These are phyloP conservation scores for Bombyx mandarina DNA, from an alignment of 1,140 invertebrate genomes.

Conservation along the genomic window DNA sequence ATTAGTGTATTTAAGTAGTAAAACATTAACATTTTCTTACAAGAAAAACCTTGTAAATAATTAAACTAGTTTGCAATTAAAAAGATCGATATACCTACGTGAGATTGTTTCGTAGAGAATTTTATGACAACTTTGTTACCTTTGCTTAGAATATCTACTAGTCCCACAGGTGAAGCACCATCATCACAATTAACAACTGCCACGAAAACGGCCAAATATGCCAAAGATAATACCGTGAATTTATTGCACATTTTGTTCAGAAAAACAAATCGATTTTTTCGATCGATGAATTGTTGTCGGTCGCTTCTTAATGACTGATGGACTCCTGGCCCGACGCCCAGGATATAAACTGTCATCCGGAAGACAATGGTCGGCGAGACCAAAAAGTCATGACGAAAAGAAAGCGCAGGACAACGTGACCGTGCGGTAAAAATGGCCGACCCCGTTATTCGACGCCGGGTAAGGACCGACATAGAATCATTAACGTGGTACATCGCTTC, in stretches of 20 bases:
- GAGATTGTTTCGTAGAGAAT: too few relatives aligned
- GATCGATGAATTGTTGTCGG: conserved; percentile 30
- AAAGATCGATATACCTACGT: too few relatives aligned
- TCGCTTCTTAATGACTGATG: conserved; percentile 50
- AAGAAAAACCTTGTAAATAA: too few relatives aligned
- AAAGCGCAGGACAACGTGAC: conserved; percentile 63
- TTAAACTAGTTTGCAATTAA: too few relatives aligned
- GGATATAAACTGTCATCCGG: conserved; percentile 63
- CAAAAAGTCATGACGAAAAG: conserved; percentile 52
- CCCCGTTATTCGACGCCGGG: conserved; percentile 39
- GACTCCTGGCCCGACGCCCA: conserved; percentile 38
- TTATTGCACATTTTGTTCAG: conserved; percentile 48
- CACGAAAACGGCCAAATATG: conserved; percentile 47
- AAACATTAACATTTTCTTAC: too few relatives aligned
- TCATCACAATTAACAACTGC: conserved; percentile 44
- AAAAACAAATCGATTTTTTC: conserved; percentile 11
- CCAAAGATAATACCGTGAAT: conserved; percentile 41
- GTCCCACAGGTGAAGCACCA: conserved; percentile 18
- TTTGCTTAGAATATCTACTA: conserved; percentile 37
- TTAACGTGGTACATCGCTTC: conserved; percentile 38
- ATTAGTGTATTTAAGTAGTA: too few relatives aligned
- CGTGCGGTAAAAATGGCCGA: conserved; percentile 50
- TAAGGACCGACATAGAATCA: conserved; percentile 57
- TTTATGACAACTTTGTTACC: conserved; percentile 20
- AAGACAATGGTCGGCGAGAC: conserved; percentile 56